Percentiles rank a stretch among this genome's conserved stretches.
Evolutionary conservation across 1,140 invertebrate species (phyloP).

Genomic region (Cardiocondyla obscurior): DNA sequence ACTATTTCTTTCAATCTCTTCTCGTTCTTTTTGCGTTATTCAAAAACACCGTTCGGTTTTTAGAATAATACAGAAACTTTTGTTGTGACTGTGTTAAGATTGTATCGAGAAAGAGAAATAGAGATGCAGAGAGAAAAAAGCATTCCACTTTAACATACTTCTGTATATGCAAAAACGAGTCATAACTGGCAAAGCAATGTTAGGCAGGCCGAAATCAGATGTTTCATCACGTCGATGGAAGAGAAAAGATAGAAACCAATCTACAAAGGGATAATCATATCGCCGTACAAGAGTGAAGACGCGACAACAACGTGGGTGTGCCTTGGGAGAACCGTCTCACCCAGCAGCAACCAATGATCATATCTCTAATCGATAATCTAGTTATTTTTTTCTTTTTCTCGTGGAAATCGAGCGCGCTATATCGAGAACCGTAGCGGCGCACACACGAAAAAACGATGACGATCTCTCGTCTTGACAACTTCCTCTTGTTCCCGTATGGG

Average conservation of each 20-base stretch:
- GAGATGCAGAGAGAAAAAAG: no score
- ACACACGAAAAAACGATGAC: slow-evolving; percentile 51
- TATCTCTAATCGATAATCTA: slow-evolving; percentile 55
- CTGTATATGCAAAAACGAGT: neutral
- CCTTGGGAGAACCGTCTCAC: slow-evolving; percentile 51
- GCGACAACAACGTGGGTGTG: slow-evolving; percentile 49
- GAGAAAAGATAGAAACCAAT: neutral
- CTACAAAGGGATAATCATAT: slow-evolving; percentile 44
- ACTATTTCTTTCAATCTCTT: slow-evolving; percentile 45
- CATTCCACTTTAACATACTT: neutral
- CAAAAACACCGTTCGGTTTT: slow-evolving; percentile 14
- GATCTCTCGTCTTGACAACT: slow-evolving; percentile 52
- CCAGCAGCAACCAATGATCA: slow-evolving; percentile 56
- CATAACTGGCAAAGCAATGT: neutral
- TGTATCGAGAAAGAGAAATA: neutral
- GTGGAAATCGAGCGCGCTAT: slow-evolving; percentile 40
- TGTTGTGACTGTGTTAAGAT: neutral
- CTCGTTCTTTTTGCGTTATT: slow-evolving; percentile 36
- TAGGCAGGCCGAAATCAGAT: neutral
- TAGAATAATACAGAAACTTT: slow-evolving; percentile 1
- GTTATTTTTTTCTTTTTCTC: slow-evolving; percentile 41
- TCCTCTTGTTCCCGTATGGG: slow-evolving; percentile 45
- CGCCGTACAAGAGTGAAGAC: slow-evolving; percentile 32
- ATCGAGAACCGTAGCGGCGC: slow-evolving; percentile 39
- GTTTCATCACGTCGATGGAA: neutral